A percentile compares a stretch with the other conserved stretches of the same genome.
Conservation (phyloP, 2,113 vertebrate species). For the Mus spicilegus region DNA sequence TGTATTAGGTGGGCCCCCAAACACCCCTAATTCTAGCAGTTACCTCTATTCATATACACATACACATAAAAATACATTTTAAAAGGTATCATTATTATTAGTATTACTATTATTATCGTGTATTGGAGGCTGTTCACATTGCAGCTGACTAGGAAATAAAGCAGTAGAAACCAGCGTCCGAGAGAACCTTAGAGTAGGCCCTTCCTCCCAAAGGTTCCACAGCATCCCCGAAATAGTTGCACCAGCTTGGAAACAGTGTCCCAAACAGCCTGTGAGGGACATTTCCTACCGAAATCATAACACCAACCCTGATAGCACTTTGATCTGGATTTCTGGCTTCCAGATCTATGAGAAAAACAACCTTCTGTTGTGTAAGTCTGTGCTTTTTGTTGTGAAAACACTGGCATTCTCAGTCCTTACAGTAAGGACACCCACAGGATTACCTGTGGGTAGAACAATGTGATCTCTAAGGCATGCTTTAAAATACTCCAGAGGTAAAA, state of each 20-base stretch:
- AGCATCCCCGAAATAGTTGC: not conserved
- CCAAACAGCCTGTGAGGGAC: not conserved
- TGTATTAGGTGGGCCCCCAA: not conserved
- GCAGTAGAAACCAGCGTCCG: not conserved
- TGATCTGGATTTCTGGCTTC: not conserved
- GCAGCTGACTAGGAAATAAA: not conserved
- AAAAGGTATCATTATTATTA: not conserved
- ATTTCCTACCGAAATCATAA: not conserved
- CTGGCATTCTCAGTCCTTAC: not conserved
- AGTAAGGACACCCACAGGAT: not conserved
- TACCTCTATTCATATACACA: not conserved
- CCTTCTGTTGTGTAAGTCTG: not conserved
- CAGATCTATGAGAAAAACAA: not conserved
- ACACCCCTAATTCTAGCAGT: not conserved
- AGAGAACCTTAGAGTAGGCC: not conserved
- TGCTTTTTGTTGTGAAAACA: not conserved
- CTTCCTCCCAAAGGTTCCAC: not conserved
- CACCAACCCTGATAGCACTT: not conserved
- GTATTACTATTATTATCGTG: not conserved
- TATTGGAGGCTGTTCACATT: not conserved
- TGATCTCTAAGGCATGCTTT: constrained; percentile 24
- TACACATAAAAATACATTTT: not conserved
- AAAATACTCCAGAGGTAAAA: constrained; percentile 54
- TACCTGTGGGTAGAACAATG: not conserved
- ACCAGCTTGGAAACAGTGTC: not conserved